Evolutionary conservation across 2,113 vertebrate genomes (phyloP).

Genomic region (Excalfactoria chinensis): DNA sequence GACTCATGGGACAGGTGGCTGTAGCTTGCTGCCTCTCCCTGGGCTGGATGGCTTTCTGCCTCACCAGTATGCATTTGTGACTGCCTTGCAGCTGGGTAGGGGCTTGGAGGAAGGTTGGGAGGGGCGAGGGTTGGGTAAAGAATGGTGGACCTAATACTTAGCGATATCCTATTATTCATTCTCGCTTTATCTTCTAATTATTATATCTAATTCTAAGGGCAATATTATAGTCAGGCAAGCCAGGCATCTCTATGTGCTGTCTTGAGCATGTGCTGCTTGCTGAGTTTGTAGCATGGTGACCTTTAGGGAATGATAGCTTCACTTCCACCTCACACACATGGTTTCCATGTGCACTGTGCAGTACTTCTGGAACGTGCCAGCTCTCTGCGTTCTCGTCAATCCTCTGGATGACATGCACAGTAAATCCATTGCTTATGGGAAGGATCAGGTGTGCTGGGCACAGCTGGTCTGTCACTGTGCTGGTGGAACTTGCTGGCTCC

Average conservation of each 20-base stretch:
- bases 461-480: background rate
- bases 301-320: background rate
- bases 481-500: background rate
- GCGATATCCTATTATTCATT: too few species aligned
- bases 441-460: background rate
- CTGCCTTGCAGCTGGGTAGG: too few species aligned
- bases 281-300: background rate
- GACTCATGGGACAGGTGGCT: background rate
- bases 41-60: background rate
- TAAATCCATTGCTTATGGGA: background rate
- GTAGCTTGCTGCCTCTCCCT: background rate
- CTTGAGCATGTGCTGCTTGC: background rate
- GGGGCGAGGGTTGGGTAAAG: too few species aligned
- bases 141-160: too few species aligned
- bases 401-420: background rate
- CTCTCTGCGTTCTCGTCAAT: background rate
- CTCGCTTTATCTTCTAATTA: too few species aligned
- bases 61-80: background rate
- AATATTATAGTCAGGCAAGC: too few species aligned
- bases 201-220: too few species aligned
- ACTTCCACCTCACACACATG: background rate
- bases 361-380: background rate
- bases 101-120: too few species aligned
- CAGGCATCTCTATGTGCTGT: background rate
- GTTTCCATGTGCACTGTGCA: accelerated